Evolutionary conservation across 1,140 invertebrate species (phyloP).

Genomic region (Arion vulgaris): DNA sequence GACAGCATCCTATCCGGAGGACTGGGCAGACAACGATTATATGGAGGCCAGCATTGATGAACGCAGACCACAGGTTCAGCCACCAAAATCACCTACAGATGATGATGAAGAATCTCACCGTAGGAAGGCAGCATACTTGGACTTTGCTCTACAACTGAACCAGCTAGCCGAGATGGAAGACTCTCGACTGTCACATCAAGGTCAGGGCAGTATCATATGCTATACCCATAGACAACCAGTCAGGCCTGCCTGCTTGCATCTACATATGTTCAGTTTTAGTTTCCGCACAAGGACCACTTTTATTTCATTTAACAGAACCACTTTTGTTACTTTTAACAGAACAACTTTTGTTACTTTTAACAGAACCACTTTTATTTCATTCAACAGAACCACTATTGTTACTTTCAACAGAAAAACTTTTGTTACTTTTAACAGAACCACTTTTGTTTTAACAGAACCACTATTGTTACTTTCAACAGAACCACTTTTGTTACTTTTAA

Average conservation of each 20-base stretch:
- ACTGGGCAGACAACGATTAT: background rate
- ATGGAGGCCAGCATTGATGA: background rate
- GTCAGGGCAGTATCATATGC: background rate
- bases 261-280: background rate
- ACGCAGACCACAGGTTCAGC: conserved; percentile 4
- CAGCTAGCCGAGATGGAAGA: conserved; percentile 24
- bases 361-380: no score
- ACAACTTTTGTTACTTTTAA: no score
- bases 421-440: no score
- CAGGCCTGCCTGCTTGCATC: background rate
- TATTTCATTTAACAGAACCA: no score
- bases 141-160: conserved; percentile 9
- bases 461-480: no score
- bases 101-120: background rate
- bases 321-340: no score
- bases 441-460: no score
- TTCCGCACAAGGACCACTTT: background rate
- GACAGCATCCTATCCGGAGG: background rate
- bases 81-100: background rate
- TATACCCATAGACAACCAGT: background rate
- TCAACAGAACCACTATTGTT: no score
- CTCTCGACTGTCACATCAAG: background rate
- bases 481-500: no score
- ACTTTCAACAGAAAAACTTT: no score
- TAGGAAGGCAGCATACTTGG: background rate